These are phyloP conservation scores for Glossosoma conforme DNA, from an alignment of 1,140 invertebrate genomes.

Conservation along the genomic window DNA sequence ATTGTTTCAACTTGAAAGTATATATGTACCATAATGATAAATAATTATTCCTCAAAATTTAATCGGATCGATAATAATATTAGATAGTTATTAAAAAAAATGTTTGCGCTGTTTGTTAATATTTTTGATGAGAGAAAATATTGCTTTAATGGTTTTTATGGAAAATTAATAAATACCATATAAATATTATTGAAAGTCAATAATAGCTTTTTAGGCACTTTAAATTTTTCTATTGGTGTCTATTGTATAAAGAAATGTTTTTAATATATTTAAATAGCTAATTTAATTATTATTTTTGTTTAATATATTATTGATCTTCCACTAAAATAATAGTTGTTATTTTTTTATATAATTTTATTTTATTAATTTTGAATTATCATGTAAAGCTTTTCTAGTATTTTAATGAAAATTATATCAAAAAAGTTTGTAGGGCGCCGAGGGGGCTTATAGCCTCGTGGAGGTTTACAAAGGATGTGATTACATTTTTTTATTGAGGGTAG, in stretches of 20 bases:
- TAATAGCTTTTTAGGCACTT: conserved; percentile 2
- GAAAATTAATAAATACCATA: conserved; percentile 2
- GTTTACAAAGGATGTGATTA: too few relatives aligned
- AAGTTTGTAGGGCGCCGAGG: too few relatives aligned
- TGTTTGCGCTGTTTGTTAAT: conserved; percentile 1
- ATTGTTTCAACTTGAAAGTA: conserved; percentile 21
- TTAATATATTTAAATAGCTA: neutral
- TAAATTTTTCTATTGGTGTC: conserved; percentile 15
- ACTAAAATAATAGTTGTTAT: too few relatives aligned
- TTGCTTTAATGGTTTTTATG: neutral
- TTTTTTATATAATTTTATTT: too few relatives aligned
- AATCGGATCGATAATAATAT: conserved; percentile 25
- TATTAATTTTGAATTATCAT: too few relatives aligned
- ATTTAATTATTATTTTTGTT: conserved; percentile 4
- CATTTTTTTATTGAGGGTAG: too few relatives aligned
- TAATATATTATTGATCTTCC: too few relatives aligned
- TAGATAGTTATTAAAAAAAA: conserved; percentile 6
- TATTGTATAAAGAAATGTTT: conserved; percentile 20
- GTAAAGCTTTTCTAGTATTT: too few relatives aligned
- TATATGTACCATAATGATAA: conserved; percentile 22
- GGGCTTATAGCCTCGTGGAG: too few relatives aligned
- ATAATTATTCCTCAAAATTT: conserved; percentile 22
- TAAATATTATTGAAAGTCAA: neutral
- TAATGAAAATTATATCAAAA: too few relatives aligned
- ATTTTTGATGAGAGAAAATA: neutral